Evolutionary conservation across 2,797 vertebrate species (phyloP).

Genomic region (Sylvia borin): DNA sequence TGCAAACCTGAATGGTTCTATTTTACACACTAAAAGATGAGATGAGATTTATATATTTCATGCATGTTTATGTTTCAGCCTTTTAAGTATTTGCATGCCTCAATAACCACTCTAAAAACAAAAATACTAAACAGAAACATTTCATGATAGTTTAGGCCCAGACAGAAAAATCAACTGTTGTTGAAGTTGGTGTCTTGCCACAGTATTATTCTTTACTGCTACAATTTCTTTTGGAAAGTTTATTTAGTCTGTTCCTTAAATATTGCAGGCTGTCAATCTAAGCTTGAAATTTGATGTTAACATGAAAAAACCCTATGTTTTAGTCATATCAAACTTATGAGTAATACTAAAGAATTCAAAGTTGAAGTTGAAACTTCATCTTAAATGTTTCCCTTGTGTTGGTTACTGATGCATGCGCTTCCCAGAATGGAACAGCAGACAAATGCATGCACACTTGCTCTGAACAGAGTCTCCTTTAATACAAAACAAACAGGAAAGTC

Average conservation of each 20-base stretch:
- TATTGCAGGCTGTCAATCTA: conserved; percentile 58
- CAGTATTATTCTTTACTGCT: conserved; percentile 61
- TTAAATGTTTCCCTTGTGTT: conserved; percentile 26
- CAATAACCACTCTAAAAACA: conserved; percentile 49
- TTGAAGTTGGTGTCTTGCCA: conserved; percentile 69
- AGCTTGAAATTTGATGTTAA: conserved; percentile 59
- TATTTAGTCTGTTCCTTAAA: conserved; percentile 68
- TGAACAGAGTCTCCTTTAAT: conserved; percentile 44
- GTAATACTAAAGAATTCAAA: conserved; percentile 51
- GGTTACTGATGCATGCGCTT: neutral
- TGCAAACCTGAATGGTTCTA: conserved; percentile 46
- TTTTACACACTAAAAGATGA: conserved; percentile 37
- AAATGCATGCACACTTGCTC: neutral
- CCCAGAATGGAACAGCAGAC: conserved; percentile 19
- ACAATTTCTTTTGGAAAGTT: conserved; percentile 60
- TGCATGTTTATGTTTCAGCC: conserved; percentile 31
- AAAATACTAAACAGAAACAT: conserved; percentile 57
- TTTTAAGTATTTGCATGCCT: conserved; percentile 58
- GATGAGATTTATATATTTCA: conserved; percentile 38
- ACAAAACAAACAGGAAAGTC: conserved; percentile 68
- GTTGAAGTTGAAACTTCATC: conserved; percentile 28
- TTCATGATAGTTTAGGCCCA: conserved; percentile 50
- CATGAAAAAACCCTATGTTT: conserved; percentile 5
- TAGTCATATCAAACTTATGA: conserved; percentile 53
- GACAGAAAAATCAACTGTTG: conserved; percentile 64